Base-by-base conservation (phyloP, 2,888 invertebrate genomes). In the Euphydryas editha region DNA sequence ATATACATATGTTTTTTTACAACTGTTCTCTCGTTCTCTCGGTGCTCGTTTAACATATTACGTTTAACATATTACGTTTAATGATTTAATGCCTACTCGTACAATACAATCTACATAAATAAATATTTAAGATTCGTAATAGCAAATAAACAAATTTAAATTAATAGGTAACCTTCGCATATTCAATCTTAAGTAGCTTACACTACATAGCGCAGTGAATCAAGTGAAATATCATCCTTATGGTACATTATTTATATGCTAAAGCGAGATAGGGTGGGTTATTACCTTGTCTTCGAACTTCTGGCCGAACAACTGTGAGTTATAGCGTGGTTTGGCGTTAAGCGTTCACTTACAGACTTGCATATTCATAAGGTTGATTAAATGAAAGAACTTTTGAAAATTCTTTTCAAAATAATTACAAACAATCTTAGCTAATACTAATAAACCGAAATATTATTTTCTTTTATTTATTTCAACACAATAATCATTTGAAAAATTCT, bases 251-350 rank as follows among this genome's bases (percentile, higher is more conserved):
- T 67, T 67, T 67, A 67, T 59, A 59, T 67, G 62, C 46, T 62
- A 59, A 59, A 18, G 42, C 54, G 54, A 30, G 24, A 30, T 37
- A 47, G 18, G 24, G 62, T 37, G 62, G 57, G 30, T 58, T 58
- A 63, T 63, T 63, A 63, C 49, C 63, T 58, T 58, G 58, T 58
- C 63, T 63, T 36, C 57, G 58, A 57, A 63, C 49, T 58, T 63
- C 62, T 49, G 63, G 56, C 49, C 49, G 57, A 63, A 63, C 63
- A 58, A 42, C 49, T 36, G 39, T 58, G 49, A 63, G 57, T 63
- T 63, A 63, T 58, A 3, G 63, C 17, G 58, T 49, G 63, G 63
- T 63, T 63, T 63, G 63, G 63, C 49, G 47, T 62, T 62, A 49
- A 62, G 20, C 55, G 62, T 44, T 62, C 37, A 39, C 62, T 39